Base-by-base conservation (phyloP, 2,113 vertebrate genomes). In the Panthera leo region DNA sequence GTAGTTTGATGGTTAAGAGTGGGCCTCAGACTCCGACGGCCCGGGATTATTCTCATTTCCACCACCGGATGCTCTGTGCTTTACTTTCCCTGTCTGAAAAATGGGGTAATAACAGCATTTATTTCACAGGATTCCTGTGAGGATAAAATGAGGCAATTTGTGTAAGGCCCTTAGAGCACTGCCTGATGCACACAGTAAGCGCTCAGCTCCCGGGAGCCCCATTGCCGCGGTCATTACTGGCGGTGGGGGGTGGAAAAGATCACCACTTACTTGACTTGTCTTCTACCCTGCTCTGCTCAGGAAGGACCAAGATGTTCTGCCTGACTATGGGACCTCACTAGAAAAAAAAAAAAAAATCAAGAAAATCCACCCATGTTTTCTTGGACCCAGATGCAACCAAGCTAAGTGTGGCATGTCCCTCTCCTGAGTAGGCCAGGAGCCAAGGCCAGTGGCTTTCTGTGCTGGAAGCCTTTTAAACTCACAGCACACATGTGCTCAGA, bases 61-160 rank as follows among this genome's bases (percentile, higher is more conserved):
- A n/a, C 7, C 63, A 42, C 39, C 6, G 2, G 39, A 45, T 7
- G 12, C 34, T 82, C 58, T 14, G 14, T 15, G n/a, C 19, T 70
- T 94, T 48, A 45, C 75, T 61, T 88, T 96, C 89, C 82, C 27
- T 58, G 45, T 42, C 34, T 87, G 63, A 79, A 58, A 93, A 85
- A 58, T 11, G n/a, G 53, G 79, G 63, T 55, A 58, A 75, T 65
- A 31, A 45, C 12, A 85, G 65, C 39, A 36, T 25, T 34, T 65
- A 21, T 31, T 63, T 73, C 34, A 15, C 42, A 82, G 70, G 58
- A 45, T 53, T 65, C 70, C 42, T 11, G 1, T 2, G 5, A 91
- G 68, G 70, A 7, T 68, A 55, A 68, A 87, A 61, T n/a, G 55
- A 91, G 70, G 21, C 70, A 1, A 55, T 53, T 8, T 39, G 36